These are phyloP conservation scores for Parelbella ahira DNA, from an alignment of 2,888 invertebrate genomes.

Conservation along the genomic window DNA sequence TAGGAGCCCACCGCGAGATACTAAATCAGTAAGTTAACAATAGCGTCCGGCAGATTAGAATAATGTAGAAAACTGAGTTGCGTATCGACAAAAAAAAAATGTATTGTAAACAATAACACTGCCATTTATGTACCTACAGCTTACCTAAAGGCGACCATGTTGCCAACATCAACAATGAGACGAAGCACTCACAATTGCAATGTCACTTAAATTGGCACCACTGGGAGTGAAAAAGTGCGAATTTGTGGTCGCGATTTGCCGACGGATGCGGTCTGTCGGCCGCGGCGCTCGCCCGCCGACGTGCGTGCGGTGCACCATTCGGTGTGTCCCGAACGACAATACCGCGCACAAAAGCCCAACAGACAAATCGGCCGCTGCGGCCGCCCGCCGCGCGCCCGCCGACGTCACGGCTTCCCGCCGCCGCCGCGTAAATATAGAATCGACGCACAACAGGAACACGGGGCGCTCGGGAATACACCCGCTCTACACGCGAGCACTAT, in stretches of 20 bases:
- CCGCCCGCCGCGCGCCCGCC: conserved; percentile 32
- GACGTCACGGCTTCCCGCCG: conserved; percentile 69
- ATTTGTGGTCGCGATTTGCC: conserved; percentile 40
- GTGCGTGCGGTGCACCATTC: conserved; percentile 36
- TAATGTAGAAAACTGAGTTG: too few species aligned
- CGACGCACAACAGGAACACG: conserved; percentile 67
- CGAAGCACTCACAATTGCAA: conserved; percentile 35
- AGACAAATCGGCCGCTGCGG: conserved; percentile 31
- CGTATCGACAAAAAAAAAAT: neutral
- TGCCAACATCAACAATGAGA: conserved; percentile 29
- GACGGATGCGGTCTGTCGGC: conserved; percentile 40
- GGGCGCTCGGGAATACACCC: conserved; percentile 53
- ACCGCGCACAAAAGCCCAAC: conserved; percentile 41
- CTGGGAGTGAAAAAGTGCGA: conserved; percentile 46
- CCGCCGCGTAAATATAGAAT: conserved; percentile 73
- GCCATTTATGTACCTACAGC: conserved; percentile 16
- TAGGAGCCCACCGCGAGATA: too few species aligned
- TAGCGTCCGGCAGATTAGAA: too few species aligned
- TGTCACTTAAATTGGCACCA: conserved; percentile 31
- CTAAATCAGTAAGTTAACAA: too few species aligned
- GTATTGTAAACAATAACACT: conserved; percentile 16
- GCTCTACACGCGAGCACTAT: conserved; percentile 35
- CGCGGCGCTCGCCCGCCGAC: conserved; percentile 39
- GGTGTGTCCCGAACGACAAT: conserved; percentile 50
- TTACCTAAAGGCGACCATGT: conserved; percentile 58